phyloP scores from a whole-genome alignment of 2,888 invertebrate species.

The Tiliacea aurago region DNA sequence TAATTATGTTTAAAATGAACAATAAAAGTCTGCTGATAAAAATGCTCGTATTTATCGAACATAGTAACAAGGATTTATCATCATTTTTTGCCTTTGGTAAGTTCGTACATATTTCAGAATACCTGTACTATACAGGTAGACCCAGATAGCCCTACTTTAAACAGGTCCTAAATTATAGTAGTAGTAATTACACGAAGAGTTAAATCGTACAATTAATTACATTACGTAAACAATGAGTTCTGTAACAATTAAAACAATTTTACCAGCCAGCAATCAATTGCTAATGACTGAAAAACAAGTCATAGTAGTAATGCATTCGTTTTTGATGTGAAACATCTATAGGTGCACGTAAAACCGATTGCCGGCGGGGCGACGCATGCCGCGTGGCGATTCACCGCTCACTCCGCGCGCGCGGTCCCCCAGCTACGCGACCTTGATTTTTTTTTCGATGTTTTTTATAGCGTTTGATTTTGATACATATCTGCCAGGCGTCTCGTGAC shows the following conservation, averaged over 20 bases:
- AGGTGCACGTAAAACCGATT: no score
- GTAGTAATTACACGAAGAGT: not conserved
- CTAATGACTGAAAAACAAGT: conserved; percentile 8
- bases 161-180: not conserved
- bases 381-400: no score
- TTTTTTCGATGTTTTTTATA: no score
- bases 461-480: no score
- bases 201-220: conserved; percentile 6
- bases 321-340: no score
- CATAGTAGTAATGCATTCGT: not conserved
- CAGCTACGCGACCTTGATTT: no score
- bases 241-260: not conserved
- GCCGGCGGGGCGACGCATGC: no score
- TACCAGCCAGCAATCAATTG: not conserved
- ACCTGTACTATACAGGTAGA: not conserved
- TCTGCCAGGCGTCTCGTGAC: no score
- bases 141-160: not conserved
- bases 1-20: not conserved
- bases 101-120: not conserved
- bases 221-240: not conserved
- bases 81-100: not conserved
- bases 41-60: not conserved
- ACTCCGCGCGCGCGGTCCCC: no score
- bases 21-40: not conserved
- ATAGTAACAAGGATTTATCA: not conserved